Evolutionary conservation across 2,797 vertebrate species (phyloP), one percentile per base, ranked within the genome.

Genomic region (Enteromius treurensis): DNA sequence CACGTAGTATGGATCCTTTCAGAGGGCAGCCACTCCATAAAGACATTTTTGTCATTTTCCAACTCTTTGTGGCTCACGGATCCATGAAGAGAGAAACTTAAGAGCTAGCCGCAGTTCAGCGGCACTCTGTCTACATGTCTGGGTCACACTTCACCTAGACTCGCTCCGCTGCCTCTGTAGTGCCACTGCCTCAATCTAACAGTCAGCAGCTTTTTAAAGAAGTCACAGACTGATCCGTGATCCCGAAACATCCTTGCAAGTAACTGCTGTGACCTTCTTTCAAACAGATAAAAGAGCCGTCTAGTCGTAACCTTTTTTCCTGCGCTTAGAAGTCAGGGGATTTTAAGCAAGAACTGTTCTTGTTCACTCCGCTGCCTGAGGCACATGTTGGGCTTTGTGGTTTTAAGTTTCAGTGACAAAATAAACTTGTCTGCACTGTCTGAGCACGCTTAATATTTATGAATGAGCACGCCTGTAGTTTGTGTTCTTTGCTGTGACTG

Each of bases 341-440:
- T 65, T 76, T 78, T 75, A 78, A 75, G 62, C 21, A 84, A 89
- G 89, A 84, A 87, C 88, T 87, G 81, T 88, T 91, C 91, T 82
- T 88, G 89, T 88, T 71, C 55, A 40, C 78, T 86, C 85, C 80
- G 67, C 89, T 87, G 88, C 85, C 81, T 10, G 23, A 85, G 82
- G 83, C 88, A 86, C 75, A 88, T 81, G 89, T 89, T 93, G 89
- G 90, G 87, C 88, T 82, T 90, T 90, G 89, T 80, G 90, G 93
- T 91, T 93, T 92, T 92, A 84, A 87, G 87, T 92, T 92, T 91
- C 90, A 86, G 84, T 88, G 91, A 87, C 90, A 90, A 91, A 92
- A 89, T 90, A 93, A 93, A 92, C 91, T 74, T 74, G 32, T 40
- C 74, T 75, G 34, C 81, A 82, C 76, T 88, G 82, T 83, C 74